phyloP scores from a whole-genome alignment of 1,140 invertebrate genomes.

The fruit fly (Drosophila melanogaster) region Release_6_plus_ISO1_MT NT_033777.3:25789001-25789500 shows the following conservation, averaged over 20 bases:
- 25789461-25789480: neutral
- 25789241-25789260: conserved; percentile 56
- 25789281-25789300: neutral
- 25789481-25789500: neutral
- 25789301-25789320: conserved; percentile 46
- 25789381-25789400: conserved; percentile 28
- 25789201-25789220: conserved; percentile 64
- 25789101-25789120: conserved; percentile 37
- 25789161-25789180: conserved; percentile 56
- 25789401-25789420: conserved; percentile 31
- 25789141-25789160: conserved; percentile 47
- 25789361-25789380: conserved; percentile 17
- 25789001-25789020: conserved; percentile 85
- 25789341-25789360: conserved; percentile 61
- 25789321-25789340: conserved; percentile 69
- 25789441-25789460: conserved; percentile 49
- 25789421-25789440: conserved; percentile 53
- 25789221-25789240: conserved; percentile 39
- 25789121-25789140: conserved; percentile 49
- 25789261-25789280: conserved; percentile 57
- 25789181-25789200: conserved; percentile 63
- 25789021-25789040: conserved; percentile 85
- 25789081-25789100: conserved; percentile 61
- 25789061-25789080: conserved; percentile 83
- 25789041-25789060: conserved; percentile 85